phyloP scores from a whole-genome alignment of 2,113 vertebrate genomes.

The Chlorocebus sabaeus region DNA sequence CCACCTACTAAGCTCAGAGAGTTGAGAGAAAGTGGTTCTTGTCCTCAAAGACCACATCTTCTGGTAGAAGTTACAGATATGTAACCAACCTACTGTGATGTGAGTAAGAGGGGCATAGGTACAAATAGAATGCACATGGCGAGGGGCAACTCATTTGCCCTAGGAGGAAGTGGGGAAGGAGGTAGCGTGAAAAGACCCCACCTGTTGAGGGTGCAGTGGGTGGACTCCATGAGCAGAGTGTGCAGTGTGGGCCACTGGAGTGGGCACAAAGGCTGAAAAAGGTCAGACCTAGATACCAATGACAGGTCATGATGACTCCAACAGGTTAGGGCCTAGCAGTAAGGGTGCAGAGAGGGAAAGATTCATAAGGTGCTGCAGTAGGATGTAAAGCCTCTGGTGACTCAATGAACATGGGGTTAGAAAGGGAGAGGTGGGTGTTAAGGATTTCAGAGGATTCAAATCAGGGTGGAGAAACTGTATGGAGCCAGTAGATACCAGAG shows the following conservation, averaged over 20 bases:
- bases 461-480: too few relatives aligned
- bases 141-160: background rate
- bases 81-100: background rate
- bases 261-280: background rate
- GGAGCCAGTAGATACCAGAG: background rate
- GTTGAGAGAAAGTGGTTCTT: background rate
- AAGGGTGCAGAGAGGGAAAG: background rate
- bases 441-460: background rate
- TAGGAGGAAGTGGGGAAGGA: background rate
- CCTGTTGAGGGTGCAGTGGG: background rate
- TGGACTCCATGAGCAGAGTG: background rate
- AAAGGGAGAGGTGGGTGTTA: background rate
- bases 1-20: background rate
- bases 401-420: accelerated
- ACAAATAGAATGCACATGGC: background rate
- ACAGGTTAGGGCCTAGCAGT: background rate
- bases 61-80: background rate
- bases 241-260: background rate
- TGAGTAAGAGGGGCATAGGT: background rate
- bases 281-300: background rate
- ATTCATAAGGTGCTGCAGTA: accelerated
- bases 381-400: background rate
- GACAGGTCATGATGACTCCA: background rate
- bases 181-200: background rate
- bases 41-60: background rate